Evolutionary conservation across 2,113 vertebrate species (phyloP).

Genomic region (Carettochelys insculpta): DNA sequence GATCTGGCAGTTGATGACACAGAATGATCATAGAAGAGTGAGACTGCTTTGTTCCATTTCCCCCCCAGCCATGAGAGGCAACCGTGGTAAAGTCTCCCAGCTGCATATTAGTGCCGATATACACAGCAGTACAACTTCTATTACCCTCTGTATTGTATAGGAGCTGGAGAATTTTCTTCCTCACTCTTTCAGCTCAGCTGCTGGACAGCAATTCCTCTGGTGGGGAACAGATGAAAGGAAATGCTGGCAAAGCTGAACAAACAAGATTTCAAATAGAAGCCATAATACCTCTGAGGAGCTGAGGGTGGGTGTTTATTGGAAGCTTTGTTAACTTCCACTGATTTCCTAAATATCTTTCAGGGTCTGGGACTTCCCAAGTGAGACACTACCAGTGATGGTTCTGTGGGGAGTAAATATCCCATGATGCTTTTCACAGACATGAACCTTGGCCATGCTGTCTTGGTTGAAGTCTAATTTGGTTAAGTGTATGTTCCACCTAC

Average conservation of each 20-base stretch:
- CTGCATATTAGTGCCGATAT: neutral
- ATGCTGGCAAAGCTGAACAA: neutral
- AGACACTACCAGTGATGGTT: neutral
- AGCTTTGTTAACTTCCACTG: no score
- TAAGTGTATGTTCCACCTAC: rapidly evolving
- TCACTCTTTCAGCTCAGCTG: neutral
- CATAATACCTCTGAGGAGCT: neutral
- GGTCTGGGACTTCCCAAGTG: neutral
- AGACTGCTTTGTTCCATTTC: neutral
- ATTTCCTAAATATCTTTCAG: neutral
- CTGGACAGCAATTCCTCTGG: neutral
- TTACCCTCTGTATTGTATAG: neutral
- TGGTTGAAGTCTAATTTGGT: neutral
- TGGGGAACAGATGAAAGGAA: rapidly evolving
- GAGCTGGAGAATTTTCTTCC: neutral
- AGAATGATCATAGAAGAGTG: neutral
- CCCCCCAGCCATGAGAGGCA: neutral
- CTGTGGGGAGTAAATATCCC: neutral
- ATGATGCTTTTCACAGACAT: rapidly evolving
- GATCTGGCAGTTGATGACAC: neutral
- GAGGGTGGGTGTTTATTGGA: no score
- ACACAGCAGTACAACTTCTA: neutral
- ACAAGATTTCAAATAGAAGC: neutral
- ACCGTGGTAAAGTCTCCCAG: neutral
- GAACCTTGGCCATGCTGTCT: neutral